phyloP scores from a whole-genome alignment of 2,888 invertebrate genomes.

The Ligdia adustata region DNA sequence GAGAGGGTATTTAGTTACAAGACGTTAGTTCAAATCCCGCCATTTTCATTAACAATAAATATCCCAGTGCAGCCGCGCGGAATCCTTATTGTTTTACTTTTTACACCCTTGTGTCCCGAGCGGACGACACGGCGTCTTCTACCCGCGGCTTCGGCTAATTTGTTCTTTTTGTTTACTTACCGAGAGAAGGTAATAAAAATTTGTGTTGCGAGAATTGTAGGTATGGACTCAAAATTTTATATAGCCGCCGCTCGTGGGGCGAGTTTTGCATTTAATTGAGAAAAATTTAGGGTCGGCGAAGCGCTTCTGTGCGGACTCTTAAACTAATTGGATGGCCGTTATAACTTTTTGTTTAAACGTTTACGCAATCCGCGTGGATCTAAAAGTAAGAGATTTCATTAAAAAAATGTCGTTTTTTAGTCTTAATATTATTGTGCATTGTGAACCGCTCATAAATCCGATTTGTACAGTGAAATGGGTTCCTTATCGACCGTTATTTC shows the following conservation, averaged over 20 bases:
- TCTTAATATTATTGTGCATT: slow-evolving; percentile 25
- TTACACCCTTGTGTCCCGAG: slow-evolving; percentile 82
- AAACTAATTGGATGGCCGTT: slow-evolving; percentile 81
- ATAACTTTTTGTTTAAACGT: slow-evolving; percentile 77
- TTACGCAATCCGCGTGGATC: slow-evolving; percentile 55
- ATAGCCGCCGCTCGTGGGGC: slow-evolving; percentile 71
- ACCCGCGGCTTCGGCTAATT: slow-evolving; percentile 70
- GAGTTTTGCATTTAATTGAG: slow-evolving; percentile 83
- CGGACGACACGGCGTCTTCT: slow-evolving; percentile 70
- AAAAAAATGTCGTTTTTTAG: slow-evolving; percentile 30
- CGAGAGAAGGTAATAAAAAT: slow-evolving; percentile 80
- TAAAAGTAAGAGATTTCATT: slow-evolving; percentile 17
- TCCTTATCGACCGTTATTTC: slow-evolving; percentile 51
- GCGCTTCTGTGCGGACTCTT: slow-evolving; percentile 81
- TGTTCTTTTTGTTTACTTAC: slow-evolving; percentile 82
- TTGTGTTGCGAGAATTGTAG: slow-evolving; percentile 82
- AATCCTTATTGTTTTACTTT: slow-evolving; percentile 84
- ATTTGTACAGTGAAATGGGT: slow-evolving; percentile 32
- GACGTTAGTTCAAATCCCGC: slow-evolving; percentile 84
- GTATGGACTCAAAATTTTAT: slow-evolving; percentile 82
- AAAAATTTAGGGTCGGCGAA: slow-evolving; percentile 80
- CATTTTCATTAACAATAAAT: slow-evolving; percentile 85
- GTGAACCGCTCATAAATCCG: slow-evolving; percentile 21
- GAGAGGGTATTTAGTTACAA: slow-evolving; percentile 84
- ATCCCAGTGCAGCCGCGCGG: slow-evolving; percentile 79